phyloP scores from a whole-genome alignment of 23 tunicate species.

The Clavelina lepadiformis region DNA sequence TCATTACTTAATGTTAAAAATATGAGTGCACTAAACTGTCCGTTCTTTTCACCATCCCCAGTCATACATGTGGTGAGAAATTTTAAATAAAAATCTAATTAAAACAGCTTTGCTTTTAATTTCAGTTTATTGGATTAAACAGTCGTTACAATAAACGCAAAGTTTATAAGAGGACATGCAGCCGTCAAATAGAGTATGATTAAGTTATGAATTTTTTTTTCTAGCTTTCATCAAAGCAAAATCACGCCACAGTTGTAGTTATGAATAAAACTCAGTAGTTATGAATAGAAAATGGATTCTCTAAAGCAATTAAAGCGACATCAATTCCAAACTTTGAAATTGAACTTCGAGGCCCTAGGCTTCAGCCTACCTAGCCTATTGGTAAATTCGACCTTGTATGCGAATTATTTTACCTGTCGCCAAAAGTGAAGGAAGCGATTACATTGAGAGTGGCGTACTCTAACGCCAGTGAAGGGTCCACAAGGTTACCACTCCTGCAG shows the following conservation, averaged over 20 bases:
- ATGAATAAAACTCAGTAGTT: neutral
- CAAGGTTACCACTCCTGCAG: neutral
- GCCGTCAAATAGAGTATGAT: constrained; percentile 12
- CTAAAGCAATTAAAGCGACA: no score
- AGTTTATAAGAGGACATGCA: no score
- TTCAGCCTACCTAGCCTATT: no score
- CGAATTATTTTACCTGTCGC: constrained; percentile 13
- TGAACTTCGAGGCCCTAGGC: no score
- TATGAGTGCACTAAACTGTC: constrained; percentile 12
- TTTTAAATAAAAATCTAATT: constrained; percentile 1
- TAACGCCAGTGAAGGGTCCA: constrained; percentile 9
- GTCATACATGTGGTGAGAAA: neutral
- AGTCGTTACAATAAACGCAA: no score
- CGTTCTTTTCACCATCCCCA: constrained; percentile 12
- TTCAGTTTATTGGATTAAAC: constrained; percentile 1
- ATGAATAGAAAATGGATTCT: no score
- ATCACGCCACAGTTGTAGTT: constrained; percentile 4
- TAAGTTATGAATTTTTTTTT: constrained; percentile 7
- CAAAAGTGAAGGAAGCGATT: constrained; percentile 20
- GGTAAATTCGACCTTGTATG: no score
- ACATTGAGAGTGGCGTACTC: constrained; percentile 26
- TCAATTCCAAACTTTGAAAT: no score
- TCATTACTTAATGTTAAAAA: constrained; percentile 10
- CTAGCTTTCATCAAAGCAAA: constrained; percentile 14
- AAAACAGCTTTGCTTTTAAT: constrained; percentile 14